Evolutionary conservation across 2,888 invertebrate species (phyloP).

Genomic region (Heteropelma amictum): DNA sequence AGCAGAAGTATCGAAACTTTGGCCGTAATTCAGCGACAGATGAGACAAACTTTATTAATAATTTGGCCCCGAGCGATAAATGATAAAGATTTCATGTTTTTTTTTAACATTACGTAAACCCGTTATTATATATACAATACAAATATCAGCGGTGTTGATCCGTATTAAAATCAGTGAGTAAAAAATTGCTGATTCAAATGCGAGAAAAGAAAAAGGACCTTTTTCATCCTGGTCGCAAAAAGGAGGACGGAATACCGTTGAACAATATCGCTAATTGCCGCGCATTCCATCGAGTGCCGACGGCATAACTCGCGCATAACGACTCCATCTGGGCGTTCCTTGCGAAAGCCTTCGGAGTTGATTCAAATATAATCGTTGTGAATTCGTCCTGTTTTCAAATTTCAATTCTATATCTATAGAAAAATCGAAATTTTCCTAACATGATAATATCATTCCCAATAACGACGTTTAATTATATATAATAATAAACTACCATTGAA

Average conservation of each 20-base stretch:
- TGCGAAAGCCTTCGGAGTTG: slow-evolving; percentile 43
- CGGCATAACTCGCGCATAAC: slow-evolving; percentile 76
- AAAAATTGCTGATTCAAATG: too few species aligned
- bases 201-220: too few species aligned
- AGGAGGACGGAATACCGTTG: slow-evolving; percentile 40
- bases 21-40: slow-evolving; percentile 74
- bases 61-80: slow-evolving; percentile 24
- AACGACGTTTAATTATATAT: not conserved
- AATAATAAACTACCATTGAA: too few species aligned
- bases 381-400: slow-evolving; percentile 19
- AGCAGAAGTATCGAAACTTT: slow-evolving; percentile 62
- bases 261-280: slow-evolving; percentile 77
- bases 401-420: too few species aligned
- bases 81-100: not conserved
- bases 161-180: too few species aligned
- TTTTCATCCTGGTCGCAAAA: too few species aligned
- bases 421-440: too few species aligned
- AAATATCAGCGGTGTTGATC: too few species aligned
- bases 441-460: not conserved
- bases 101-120: not conserved
- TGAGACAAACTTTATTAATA: slow-evolving; percentile 68
- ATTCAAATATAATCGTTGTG: slow-evolving; percentile 41
- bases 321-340: slow-evolving; percentile 54
- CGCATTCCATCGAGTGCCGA: slow-evolving; percentile 73
- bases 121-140: not conserved